phyloP scores from a whole-genome alignment of 92 coral and sea anemone genomes.

The Epizoanthus rinbou region DNA sequence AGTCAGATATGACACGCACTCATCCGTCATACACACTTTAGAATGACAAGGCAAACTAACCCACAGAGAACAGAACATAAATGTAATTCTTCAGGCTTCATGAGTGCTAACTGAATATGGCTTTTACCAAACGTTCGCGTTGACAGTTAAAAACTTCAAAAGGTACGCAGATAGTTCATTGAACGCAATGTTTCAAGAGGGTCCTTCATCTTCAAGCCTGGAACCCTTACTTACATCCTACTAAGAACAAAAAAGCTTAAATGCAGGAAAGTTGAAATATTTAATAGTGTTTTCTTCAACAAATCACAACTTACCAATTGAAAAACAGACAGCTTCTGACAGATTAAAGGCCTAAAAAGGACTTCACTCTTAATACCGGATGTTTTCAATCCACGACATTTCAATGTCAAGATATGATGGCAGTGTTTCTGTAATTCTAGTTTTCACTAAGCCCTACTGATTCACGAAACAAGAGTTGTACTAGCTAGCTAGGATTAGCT shows the following conservation, averaged over 20 bases:
- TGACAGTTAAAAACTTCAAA: constrained; percentile 37
- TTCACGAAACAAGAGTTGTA: not conserved
- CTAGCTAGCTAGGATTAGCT: too few relatives aligned
- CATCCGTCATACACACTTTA: not conserved
- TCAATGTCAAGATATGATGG: constrained; percentile 41
- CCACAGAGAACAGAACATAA: constrained; percentile 18
- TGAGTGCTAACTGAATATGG: constrained; percentile 3
- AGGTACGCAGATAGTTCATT: constrained; percentile 9
- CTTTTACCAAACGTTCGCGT: constrained; percentile 5
- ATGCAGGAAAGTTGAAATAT: constrained; percentile 4
- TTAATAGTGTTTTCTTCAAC: constrained; percentile 1
- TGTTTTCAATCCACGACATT: constrained; percentile 28
- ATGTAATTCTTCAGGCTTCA: constrained; percentile 1
- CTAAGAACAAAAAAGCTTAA: constrained; percentile 5
- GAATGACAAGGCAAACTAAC: not conserved
- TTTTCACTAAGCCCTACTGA: constrained; percentile 8
- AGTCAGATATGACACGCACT: constrained; percentile 6
- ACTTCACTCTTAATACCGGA: constrained; percentile 35
- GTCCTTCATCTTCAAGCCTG: constrained; percentile 16
- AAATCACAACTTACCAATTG: constrained; percentile 20
- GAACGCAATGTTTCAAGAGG: constrained; percentile 10
- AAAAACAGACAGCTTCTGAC: constrained; percentile 18
- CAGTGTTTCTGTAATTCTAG: constrained; percentile 9
- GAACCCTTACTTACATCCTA: constrained; percentile 13
- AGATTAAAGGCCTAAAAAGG: constrained; percentile 29